Conservation (phyloP, 2,888 invertebrate genomes). For the Ashinkailepas kermadecensis region DNA sequence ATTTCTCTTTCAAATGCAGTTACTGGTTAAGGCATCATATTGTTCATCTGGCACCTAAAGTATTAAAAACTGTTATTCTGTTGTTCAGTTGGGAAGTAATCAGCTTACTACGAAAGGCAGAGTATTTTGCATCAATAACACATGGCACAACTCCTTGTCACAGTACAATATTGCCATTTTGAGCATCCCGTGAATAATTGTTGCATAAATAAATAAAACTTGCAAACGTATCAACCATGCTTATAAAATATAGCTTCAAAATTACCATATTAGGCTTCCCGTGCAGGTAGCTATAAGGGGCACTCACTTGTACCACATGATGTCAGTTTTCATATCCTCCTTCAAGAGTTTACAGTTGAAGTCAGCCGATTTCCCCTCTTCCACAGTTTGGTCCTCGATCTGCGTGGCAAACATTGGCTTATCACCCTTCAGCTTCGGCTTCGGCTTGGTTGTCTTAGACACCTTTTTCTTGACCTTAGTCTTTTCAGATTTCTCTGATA, state of each 20-base stretch:
- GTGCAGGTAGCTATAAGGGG: background rate
- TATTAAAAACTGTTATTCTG: too few relatives aligned
- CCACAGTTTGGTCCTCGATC: conserved; percentile 46
- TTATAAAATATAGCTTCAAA: background rate
- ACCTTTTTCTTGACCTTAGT: conserved; percentile 27
- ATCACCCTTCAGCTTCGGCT: conserved; percentile 37
- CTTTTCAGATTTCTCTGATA: conserved; percentile 25
- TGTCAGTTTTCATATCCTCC: conserved; percentile 67
- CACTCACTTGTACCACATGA: conserved; percentile 75
- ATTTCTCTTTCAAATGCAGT: too few relatives aligned
- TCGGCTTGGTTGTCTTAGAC: conserved; percentile 31
- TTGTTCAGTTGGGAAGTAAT: too few relatives aligned
- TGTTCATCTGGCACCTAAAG: too few relatives aligned
- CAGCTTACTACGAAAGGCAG: too few relatives aligned
- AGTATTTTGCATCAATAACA: too few relatives aligned
- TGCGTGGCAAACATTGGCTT: conserved; percentile 18
- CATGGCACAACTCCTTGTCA: too few relatives aligned
- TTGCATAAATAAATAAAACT: too few relatives aligned
- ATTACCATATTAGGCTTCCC: background rate
- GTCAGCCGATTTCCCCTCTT: conserved; percentile 68
- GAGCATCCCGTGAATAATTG: too few relatives aligned
- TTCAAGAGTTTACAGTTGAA: conserved; percentile 65
- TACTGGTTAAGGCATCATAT: too few relatives aligned
- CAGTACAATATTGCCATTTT: too few relatives aligned
- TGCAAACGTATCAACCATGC: too few relatives aligned